Percentiles rank a stretch among this genome's conserved stretches.
These are phyloP conservation scores for Campoplex capitator DNA, from an alignment of 2,888 invertebrate species.

Conservation along the genomic window DNA sequence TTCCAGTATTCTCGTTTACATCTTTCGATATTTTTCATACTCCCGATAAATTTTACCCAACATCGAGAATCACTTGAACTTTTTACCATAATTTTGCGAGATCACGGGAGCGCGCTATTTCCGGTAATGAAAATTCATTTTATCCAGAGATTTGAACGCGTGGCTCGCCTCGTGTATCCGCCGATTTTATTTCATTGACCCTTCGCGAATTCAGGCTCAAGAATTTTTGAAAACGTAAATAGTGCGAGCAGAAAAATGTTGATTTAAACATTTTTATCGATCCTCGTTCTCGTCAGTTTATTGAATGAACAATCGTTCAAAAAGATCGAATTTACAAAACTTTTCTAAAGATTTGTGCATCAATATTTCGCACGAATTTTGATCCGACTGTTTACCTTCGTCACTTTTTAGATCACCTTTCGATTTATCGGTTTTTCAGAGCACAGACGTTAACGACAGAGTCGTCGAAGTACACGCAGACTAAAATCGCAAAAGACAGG, in stretches of 20 bases:
- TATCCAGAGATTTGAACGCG: slow-evolving; percentile 37
- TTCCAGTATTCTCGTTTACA: background rate
- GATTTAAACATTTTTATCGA: too few relatives aligned
- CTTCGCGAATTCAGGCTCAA: background rate
- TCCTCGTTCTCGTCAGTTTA: too few relatives aligned
- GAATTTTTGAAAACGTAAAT: background rate
- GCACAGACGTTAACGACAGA: slow-evolving; percentile 66
- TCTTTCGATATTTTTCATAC: background rate
- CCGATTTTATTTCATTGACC: background rate
- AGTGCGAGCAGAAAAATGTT: too few relatives aligned
- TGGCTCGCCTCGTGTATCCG: background rate
- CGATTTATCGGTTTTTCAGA: slow-evolving; percentile 72
- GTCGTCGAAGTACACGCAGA: slow-evolving; percentile 66
- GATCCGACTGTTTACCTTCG: background rate
- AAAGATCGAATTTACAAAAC: too few relatives aligned
- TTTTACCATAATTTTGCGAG: background rate
- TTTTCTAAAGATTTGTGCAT: too few relatives aligned
- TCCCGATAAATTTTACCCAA: background rate
- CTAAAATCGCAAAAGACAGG: slow-evolving; percentile 33
- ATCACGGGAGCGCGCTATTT: background rate
- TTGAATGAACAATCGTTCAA: too few relatives aligned
- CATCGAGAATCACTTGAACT: background rate
- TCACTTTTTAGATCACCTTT: slow-evolving; percentile 73
- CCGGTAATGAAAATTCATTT: background rate
- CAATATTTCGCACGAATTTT: too few relatives aligned